phyloP scores from a whole-genome alignment of 92 coral and sea anemone genomes.

The Hydrozoanthus gracilis region DNA sequence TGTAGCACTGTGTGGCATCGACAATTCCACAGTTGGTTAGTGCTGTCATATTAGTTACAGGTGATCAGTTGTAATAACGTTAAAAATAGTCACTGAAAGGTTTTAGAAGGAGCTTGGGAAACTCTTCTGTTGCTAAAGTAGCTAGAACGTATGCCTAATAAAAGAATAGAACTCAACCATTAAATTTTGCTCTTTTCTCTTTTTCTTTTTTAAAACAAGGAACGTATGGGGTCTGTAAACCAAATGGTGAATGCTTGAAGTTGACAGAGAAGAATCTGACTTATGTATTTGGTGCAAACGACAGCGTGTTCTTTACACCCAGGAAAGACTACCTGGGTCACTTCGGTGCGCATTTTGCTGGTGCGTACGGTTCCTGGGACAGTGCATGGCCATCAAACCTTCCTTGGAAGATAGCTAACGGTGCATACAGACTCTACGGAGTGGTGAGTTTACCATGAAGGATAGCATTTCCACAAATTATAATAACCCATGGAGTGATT shows the following conservation, averaged over 20 bases:
- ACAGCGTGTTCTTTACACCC: conserved; percentile 40
- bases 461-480: too few relatives aligned
- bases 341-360: conserved; percentile 31
- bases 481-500: too few relatives aligned
- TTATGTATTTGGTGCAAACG: conserved; percentile 29
- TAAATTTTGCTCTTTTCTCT: too few relatives aligned
- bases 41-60: background rate
- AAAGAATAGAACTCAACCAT: too few relatives aligned
- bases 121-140: background rate
- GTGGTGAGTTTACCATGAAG: conserved; percentile 30
- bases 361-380: conserved; percentile 15
- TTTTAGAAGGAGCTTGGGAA: conserved; percentile 3
- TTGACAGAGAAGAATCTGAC: conserved; percentile 40
- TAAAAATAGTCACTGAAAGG: conserved; percentile 16
- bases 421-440: conserved; percentile 20
- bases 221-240: conserved; percentile 30
- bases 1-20: conserved; percentile 35
- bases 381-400: conserved; percentile 4
- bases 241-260: conserved; percentile 19
- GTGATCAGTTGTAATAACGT: conserved; percentile 10
- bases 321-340: conserved; percentile 9
- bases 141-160: background rate
- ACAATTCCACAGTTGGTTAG: conserved; percentile 39
- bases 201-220: conserved; percentile 9
- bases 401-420: conserved; percentile 13